phyloP scores from a whole-genome alignment of 30 jellyfish, hydroid and myxozoan genomes.

The Hydractinia symbiolongicarpus region DNA sequence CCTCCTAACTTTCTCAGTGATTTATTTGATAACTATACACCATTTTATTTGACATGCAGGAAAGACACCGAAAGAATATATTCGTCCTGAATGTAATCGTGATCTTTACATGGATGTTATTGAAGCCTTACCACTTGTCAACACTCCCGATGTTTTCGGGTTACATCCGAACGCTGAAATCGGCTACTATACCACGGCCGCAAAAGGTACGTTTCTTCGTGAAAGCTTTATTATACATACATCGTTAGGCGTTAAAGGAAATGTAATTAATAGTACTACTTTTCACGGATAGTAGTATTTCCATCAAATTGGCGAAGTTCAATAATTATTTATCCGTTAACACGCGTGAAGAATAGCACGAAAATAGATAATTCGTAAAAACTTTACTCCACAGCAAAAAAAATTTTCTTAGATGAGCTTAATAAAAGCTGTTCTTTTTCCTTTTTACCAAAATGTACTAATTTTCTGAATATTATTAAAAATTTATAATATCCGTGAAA shows the following conservation, averaged over 20 bases:
- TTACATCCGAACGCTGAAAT: constrained; percentile 95
- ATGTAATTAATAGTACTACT: background rate
- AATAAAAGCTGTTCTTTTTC: no score
- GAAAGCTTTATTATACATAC: no score
- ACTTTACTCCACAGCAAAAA: no score
- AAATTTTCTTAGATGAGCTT: no score
- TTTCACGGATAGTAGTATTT: background rate
- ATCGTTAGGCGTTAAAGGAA: background rate
- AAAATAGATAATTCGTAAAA: no score
- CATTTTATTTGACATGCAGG: background rate
- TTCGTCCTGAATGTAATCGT: constrained; percentile 81
- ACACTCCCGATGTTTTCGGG: constrained; percentile 90
- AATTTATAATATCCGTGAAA: no score
- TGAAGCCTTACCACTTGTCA: constrained; percentile 74
- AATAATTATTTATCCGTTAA: no score
- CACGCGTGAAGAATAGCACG: no score
- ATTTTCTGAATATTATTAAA: no score
- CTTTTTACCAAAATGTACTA: no score
- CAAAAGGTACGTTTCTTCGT: constrained; percentile 35
- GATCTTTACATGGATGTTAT: constrained; percentile 81
- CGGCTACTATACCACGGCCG: constrained; percentile 93
- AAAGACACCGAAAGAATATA: constrained; percentile 43
- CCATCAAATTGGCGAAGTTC: background rate
- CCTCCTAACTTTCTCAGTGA: no score
- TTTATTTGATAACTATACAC: no score